Evolutionary conservation across 1,140 invertebrate species (phyloP).

Genomic region (Zophobas morio): DNA sequence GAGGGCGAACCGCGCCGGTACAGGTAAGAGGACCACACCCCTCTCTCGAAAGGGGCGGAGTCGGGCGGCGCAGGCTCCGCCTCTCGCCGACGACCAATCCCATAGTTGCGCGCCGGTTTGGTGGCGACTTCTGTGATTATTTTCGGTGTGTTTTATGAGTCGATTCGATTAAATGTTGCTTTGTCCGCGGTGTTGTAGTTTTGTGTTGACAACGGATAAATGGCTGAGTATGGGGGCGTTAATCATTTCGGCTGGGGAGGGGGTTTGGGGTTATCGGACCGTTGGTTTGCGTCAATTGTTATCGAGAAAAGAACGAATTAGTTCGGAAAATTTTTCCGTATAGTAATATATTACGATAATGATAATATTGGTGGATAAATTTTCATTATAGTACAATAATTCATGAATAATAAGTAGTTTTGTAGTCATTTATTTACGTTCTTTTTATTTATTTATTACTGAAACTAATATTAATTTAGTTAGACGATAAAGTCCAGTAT

Average conservation of each 20-base stretch:
- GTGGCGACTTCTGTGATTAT: slow-evolving; percentile 14
- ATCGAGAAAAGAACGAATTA: no score
- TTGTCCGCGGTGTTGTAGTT: slow-evolving; percentile 33
- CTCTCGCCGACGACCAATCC: slow-evolving; percentile 54
- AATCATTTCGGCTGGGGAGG: slow-evolving; percentile 4
- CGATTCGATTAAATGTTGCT: slow-evolving; percentile 34
- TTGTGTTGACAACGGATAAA: slow-evolving; percentile 38
- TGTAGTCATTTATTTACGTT: no score
- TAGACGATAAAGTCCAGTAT: no score
- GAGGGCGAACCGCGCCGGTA: slow-evolving; percentile 33
- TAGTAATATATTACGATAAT: no score
- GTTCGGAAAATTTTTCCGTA: no score
- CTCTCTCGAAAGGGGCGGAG: slow-evolving; percentile 39
- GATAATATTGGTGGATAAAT: no score
- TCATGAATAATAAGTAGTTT: no score
- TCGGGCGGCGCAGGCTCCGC: slow-evolving; percentile 20
- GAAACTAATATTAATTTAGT: no score
- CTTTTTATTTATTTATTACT: no score
- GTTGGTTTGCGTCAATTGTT: no score
- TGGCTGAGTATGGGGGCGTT: slow-evolving; percentile 1
- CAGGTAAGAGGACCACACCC: slow-evolving; percentile 54
- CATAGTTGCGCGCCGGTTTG: not conserved
- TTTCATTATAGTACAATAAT: no score
- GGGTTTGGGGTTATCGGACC: not conserved
- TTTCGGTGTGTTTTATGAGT: slow-evolving; percentile 29